These are phyloP conservation scores for Datnioides undecimradiatus DNA, from an alignment of 2,113 vertebrate species.

Conservation along the genomic window DNA sequence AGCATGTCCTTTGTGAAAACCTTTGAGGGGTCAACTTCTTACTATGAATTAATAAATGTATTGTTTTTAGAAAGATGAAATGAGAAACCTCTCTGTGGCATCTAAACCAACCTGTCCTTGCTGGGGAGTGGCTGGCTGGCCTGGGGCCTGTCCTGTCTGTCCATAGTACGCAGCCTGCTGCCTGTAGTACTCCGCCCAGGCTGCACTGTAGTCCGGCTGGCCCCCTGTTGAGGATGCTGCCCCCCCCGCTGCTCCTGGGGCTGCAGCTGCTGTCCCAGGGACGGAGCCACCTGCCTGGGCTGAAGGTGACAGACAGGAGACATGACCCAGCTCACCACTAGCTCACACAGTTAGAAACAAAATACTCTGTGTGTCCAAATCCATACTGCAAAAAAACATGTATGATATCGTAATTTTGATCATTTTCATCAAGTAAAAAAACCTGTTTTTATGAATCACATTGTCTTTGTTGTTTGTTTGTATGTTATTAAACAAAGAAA, in stretches of 20 bases:
- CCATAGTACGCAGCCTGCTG: constrained; percentile 91
- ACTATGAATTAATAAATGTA: background rate
- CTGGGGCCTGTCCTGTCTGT: constrained; percentile 81
- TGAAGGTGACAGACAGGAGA: constrained; percentile 56
- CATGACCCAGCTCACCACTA: background rate
- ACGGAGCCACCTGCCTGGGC: constrained; percentile 33
- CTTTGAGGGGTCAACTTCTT: background rate
- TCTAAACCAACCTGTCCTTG: constrained; percentile 83
- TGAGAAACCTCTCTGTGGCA: background rate
- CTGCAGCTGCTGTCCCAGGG: constrained; percentile 11
- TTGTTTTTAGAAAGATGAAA: background rate
- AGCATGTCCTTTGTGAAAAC: background rate
- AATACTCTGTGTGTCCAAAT: background rate
- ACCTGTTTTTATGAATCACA: too few species aligned
- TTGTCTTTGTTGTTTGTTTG: too few species aligned
- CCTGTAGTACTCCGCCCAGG: constrained; percentile 91
- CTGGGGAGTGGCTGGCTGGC: constrained; percentile 85
- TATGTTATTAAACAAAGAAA: too few species aligned
- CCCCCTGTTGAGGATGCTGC: constrained; percentile 84
- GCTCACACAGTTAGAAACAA: background rate
- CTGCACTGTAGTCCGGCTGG: constrained; percentile 88
- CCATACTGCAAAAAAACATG: too few species aligned
- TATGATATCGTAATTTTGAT: too few species aligned
- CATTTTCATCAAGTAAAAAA: too few species aligned
- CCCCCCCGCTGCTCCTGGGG: constrained; percentile 64